These are phyloP conservation scores for Tipula confusa DNA, from an alignment of 2,888 invertebrate species.

Conservation along the genomic window DNA sequence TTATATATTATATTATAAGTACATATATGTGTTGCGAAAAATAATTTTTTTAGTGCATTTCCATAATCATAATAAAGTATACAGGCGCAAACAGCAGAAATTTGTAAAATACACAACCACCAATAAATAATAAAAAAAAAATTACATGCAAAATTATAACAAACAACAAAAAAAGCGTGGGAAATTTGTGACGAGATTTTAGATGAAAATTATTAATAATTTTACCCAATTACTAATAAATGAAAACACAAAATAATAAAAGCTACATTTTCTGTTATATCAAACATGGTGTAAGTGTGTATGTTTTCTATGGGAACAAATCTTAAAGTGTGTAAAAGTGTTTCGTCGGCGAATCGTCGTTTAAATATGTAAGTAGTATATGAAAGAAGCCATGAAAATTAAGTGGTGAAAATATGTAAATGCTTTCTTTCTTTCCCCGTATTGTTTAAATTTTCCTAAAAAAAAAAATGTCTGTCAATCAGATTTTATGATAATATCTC, in stretches of 20 bases:
- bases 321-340: neutral
- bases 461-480: neutral
- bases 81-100: neutral
- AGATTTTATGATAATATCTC: neutral
- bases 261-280: too few relatives aligned
- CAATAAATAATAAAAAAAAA: neutral
- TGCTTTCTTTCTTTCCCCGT: too few relatives aligned
- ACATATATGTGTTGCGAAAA: neutral
- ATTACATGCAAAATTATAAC: neutral
- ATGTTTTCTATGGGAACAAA: neutral
- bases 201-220: neutral
- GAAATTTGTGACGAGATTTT: neutral
- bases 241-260: constrained; percentile 6
- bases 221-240: constrained; percentile 25
- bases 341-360: neutral
- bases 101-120: neutral
- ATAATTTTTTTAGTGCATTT: neutral
- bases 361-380: too few relatives aligned
- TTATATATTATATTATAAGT: too few relatives aligned
- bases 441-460: neutral
- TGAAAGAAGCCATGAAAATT: neutral
- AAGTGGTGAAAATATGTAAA: constrained; percentile 6
- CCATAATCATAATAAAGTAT: neutral
- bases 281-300: neutral
- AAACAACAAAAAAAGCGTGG: constrained; percentile 3